Percentiles rank a stretch among this genome's conserved stretches.
These are phyloP conservation scores for Chlorocebus sabaeus DNA, from an alignment of 2,113 vertebrate genomes.

Conservation along the genomic window DNA sequence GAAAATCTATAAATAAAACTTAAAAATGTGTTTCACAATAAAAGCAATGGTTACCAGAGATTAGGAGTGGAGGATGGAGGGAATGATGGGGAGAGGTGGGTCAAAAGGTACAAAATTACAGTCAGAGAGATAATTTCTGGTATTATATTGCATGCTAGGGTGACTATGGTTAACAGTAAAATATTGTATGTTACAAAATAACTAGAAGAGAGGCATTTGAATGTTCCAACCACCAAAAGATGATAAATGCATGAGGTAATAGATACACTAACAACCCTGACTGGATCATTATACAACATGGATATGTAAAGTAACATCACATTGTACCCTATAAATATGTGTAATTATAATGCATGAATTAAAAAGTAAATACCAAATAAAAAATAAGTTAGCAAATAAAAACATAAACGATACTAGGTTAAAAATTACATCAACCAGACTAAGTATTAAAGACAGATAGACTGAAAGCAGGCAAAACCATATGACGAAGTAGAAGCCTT, in stretches of 20 bases:
- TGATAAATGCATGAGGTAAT: not conserved
- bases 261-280: not conserved
- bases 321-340: not conserved
- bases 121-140: not conserved
- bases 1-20: no score
- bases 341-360: not conserved
- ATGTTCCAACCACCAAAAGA: not conserved
- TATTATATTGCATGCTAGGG: not conserved
- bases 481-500: no score
- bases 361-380: not conserved
- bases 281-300: not conserved
- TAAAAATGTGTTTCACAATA: no score
- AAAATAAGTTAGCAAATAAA: not conserved
- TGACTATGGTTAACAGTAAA: not conserved
- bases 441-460: not conserved
- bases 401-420: not conserved
- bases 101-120: not conserved
- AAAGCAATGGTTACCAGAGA: not conserved
- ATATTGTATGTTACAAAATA: not conserved
- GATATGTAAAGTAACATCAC: not conserved
- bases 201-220: not conserved
- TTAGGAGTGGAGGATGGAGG: not conserved
- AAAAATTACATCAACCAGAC: not conserved
- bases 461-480: no score
- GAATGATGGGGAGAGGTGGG: not conserved